A percentile compares a stretch with the other conserved stretches of the same genome.
Evolutionary conservation across 2,113 vertebrate genomes (phyloP).

Genomic region (Hyperopisus bebe): DNA sequence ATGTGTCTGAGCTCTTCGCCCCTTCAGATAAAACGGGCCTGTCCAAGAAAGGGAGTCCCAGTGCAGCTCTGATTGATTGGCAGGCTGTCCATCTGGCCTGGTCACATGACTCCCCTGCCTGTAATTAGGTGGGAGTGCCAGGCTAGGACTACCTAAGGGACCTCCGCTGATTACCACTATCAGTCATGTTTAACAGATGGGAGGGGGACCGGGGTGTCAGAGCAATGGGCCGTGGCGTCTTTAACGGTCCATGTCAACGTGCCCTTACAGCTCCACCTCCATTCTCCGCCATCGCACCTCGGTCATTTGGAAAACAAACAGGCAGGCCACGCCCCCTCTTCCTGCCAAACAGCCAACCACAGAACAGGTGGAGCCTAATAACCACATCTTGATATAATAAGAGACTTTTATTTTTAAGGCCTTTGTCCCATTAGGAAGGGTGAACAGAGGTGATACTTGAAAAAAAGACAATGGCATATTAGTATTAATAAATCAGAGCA

Average conservation of each 20-base stretch:
- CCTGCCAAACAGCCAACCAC: background rate
- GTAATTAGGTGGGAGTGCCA: background rate
- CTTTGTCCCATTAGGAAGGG: background rate
- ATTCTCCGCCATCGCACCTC: background rate
- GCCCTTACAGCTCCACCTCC: background rate
- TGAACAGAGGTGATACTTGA: background rate
- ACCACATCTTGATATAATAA: background rate
- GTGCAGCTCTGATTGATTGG: background rate
- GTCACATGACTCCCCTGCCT: background rate
- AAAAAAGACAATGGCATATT: background rate
- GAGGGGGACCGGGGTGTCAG: background rate
- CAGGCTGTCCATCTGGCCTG: background rate
- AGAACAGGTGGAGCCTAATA: background rate
- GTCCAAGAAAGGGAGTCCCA: background rate
- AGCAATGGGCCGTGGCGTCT: slow-evolving; percentile 7
- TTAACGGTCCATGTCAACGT: slow-evolving; percentile 1
- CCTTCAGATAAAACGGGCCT: background rate
- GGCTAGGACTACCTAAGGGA: background rate
- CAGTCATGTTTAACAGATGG: slow-evolving; percentile 12
- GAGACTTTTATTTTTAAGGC: background rate
- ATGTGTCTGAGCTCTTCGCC: background rate
- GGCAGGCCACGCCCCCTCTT: background rate
- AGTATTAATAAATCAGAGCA: background rate
- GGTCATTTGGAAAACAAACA: background rate
- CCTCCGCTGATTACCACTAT: slow-evolving; percentile 10